phyloP scores from a whole-genome alignment of 2,888 invertebrate genomes.

The Clistopyga incitator region DNA sequence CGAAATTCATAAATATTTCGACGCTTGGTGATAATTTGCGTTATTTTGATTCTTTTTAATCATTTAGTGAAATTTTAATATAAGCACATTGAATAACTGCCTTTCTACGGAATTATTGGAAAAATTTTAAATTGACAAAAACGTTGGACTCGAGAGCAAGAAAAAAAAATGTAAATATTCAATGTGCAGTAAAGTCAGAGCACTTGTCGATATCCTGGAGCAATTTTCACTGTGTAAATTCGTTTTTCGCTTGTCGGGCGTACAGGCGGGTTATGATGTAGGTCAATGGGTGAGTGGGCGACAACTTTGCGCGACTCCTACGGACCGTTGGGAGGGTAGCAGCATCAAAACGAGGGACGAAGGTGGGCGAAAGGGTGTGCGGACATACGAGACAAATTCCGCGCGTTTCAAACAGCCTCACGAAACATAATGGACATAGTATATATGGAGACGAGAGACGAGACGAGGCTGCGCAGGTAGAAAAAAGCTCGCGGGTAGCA shows the following conservation, averaged over 20 bases:
- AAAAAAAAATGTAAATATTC: constrained; percentile 24
- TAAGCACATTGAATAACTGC: background rate
- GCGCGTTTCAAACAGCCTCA: constrained; percentile 64
- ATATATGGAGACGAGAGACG: constrained; percentile 46
- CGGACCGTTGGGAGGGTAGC: constrained; percentile 37
- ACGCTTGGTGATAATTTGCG: too few species aligned
- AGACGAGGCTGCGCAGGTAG: constrained; percentile 52
- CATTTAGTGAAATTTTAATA: too few species aligned
- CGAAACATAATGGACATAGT: constrained; percentile 63
- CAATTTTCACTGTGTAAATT: constrained; percentile 60
- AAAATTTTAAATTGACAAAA: background rate
- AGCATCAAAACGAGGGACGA: constrained; percentile 26
- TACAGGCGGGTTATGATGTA: constrained; percentile 37
- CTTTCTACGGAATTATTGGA: background rate
- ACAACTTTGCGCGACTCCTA: constrained; percentile 31
- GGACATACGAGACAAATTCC: constrained; percentile 60
- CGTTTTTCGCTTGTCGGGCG: constrained; percentile 44
- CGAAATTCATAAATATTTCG: too few species aligned
- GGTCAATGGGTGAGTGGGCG: constrained; percentile 68
- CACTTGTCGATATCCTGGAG: constrained; percentile 47
- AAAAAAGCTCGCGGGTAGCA: constrained; percentile 63
- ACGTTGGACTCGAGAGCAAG: background rate
- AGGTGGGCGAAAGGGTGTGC: constrained; percentile 46
- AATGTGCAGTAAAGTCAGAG: constrained; percentile 2
- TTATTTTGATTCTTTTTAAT: too few species aligned